Evolutionary conservation across 2,797 vertebrate species (phyloP).

Genomic region (Arctocebus calabarensis): DNA sequence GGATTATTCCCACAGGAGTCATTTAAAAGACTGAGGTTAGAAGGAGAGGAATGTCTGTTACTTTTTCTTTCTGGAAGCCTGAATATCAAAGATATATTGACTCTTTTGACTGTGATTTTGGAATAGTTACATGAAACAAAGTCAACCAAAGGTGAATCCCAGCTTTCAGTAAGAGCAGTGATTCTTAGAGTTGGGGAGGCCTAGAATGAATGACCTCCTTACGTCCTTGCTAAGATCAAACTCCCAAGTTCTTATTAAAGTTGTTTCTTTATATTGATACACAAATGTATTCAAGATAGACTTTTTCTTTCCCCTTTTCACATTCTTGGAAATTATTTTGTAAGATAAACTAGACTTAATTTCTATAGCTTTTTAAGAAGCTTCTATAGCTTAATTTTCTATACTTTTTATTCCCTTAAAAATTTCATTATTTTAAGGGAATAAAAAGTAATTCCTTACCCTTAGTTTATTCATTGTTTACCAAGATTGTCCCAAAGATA

Average conservation of each 20-base stretch:
- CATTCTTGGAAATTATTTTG: constrained; percentile 19
- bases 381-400: too few species aligned
- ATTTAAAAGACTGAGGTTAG: background rate
- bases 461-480: constrained; percentile 17
- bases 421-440: constrained; percentile 28
- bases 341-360: background rate
- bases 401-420: too few species aligned
- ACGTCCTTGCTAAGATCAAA: background rate
- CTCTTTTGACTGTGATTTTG: background rate
- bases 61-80: constrained; percentile 16
- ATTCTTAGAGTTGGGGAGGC: background rate
- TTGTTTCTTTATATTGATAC: background rate
- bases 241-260: background rate
- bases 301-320: background rate
- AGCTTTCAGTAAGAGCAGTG: background rate
- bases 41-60: background rate
- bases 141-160: background rate
- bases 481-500: background rate
- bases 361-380: constrained; percentile 29
- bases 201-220: background rate
- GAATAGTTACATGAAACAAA: constrained; percentile 17
- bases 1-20: constrained; percentile 58
- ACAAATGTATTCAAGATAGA: background rate
- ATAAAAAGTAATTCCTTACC: background rate
- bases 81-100: background rate